phyloP scores from a whole-genome alignment of 2,797 vertebrate genomes.

The Lithobates sylvaticus region DNA sequence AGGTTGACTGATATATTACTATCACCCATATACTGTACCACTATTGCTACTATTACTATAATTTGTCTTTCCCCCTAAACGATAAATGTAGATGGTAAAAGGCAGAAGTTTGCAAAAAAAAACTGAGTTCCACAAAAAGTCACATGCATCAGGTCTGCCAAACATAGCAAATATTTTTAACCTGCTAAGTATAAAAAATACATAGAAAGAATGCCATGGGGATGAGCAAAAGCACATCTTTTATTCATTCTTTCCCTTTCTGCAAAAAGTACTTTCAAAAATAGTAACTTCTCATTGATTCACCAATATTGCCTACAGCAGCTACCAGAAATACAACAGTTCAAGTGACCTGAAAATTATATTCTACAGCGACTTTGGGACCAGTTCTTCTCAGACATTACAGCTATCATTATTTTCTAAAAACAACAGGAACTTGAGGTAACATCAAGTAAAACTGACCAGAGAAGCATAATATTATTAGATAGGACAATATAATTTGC shows the following conservation, averaged over 20 bases:
- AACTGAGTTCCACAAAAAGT: neutral
- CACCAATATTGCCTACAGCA: neutral
- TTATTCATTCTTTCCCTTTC: constrained; percentile 9
- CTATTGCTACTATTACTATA: too few relatives aligned
- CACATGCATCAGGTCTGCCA: neutral
- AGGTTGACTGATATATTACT: too few relatives aligned
- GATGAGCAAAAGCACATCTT: constrained; percentile 1
- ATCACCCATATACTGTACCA: too few relatives aligned
- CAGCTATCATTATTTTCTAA: neutral
- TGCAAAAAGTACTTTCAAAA: neutral
- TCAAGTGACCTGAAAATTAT: neutral
- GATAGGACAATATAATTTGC: too few relatives aligned
- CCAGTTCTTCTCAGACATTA: neutral
- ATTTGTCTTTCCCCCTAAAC: neutral
- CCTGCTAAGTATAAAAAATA: neutral
- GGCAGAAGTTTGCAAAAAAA: neutral
- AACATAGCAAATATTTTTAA: neutral
- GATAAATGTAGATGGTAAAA: neutral
- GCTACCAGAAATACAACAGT: neutral
- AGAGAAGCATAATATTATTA: neutral
- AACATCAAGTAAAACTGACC: neutral
- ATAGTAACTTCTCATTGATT: constrained; percentile 13
- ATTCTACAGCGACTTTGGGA: neutral
- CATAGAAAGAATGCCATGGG: constrained; percentile 1
- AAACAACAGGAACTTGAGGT: neutral